Evolutionary conservation across 1,140 invertebrate species (phyloP), one percentile per base, ranked within the genome.

Genomic region (Dendroctonus ponderosae): DNA sequence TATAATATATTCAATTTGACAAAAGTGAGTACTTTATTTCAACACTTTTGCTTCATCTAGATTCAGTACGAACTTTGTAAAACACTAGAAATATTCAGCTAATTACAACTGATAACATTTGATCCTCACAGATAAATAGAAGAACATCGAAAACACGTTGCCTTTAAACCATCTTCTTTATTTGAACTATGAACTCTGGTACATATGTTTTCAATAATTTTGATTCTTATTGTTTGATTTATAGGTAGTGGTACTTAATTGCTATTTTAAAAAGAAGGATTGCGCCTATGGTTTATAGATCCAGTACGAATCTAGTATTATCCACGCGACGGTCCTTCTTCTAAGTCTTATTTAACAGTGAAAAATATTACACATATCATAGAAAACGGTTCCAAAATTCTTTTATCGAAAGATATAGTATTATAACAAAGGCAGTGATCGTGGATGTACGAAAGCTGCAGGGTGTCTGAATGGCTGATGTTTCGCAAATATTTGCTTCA

Each of bases 141-240:
- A n/a, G 3, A 26, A 26, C 26, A 26, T 26, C 26, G 26, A 42
- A 43, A 43, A 12, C 2, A 40, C 42, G 14, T 7, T 43, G 15
- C 12, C 14, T 58, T 58, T 44, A 41, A 58, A 42, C 40, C 37
- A 58, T 58, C 56, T 41, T 58, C 40, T 58, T 39, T 56, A 58
- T 58, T 58, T 58, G 56, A 58, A 58, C 56, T 58, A 58, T 58
- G 8, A 58, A 58, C 41, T 58, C 56, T 58, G 56, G 40, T 58
- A 58, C 56, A 58, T 11, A 42, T 40, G 44, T 58, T 58, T 38
- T 39, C 9, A 15, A 12, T 58, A 43, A 9, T 58, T 56, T 58
- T 58, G 56, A 58, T 58, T 58, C 56, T 39, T 58, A 43, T 58
- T 58, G 9, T 43, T 58, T 58, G 56, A 43, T 58, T 58, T 42